phyloP scores from a whole-genome alignment of 2,797 vertebrate genomes.

The Acanthornis magna region DNA sequence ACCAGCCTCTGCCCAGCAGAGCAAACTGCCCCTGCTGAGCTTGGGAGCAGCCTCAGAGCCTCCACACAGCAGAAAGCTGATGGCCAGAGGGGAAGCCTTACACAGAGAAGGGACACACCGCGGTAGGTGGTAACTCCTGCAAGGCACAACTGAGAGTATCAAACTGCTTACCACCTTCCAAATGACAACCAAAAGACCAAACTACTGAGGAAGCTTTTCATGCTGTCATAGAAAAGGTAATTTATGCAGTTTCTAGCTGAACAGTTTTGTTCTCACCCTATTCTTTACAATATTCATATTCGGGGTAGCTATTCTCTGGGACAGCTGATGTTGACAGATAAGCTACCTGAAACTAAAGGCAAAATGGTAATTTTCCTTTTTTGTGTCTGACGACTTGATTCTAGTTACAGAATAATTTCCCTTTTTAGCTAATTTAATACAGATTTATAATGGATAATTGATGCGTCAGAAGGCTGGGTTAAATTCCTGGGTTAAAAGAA shows the following conservation, averaged over 20 bases:
- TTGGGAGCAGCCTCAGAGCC: slow-evolving; percentile 68
- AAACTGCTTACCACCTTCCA: not conserved
- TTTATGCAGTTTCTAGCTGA: not conserved
- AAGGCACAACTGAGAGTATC: slow-evolving; percentile 73
- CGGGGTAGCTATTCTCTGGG: not conserved
- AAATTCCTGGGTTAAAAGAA: slow-evolving; percentile 61
- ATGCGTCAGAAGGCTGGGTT: slow-evolving; percentile 7
- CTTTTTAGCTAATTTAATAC: not conserved
- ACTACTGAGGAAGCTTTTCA: not conserved
- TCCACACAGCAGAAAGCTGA: not conserved
- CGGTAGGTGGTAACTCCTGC: rapidly evolving
- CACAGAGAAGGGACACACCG: not conserved
- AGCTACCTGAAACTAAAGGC: not conserved
- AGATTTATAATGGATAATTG: slow-evolving; percentile 9
- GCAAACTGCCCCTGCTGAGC: slow-evolving; percentile 56
- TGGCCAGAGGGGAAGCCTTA: not conserved
- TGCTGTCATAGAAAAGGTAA: not conserved
- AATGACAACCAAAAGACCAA: not conserved
- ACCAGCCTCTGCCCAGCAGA: slow-evolving; percentile 69
- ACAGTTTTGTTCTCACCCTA: not conserved
- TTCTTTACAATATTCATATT: not conserved
- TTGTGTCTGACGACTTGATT: not conserved
- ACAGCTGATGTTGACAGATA: not conserved
- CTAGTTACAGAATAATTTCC: not conserved
- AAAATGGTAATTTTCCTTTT: not conserved